Base-by-base conservation (phyloP, 2,113 vertebrate genomes). In the Hippocampus mohnikei region DNA sequence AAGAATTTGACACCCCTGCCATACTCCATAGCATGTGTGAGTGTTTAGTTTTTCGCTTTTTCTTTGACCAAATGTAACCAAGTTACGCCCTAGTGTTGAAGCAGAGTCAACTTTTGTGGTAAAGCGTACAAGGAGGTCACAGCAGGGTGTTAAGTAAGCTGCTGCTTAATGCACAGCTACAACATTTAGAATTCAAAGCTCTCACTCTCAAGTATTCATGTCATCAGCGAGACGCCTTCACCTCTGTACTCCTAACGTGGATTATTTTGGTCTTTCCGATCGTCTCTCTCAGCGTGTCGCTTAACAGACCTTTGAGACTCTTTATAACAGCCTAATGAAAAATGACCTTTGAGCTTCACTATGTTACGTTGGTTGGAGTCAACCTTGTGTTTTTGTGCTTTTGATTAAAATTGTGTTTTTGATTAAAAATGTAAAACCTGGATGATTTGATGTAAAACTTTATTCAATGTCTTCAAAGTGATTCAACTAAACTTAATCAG, bases 41-140 rank as follows among this genome's bases (percentile, higher is more conserved):
- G 63, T 50, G 20, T 65, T 55, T 8, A 50, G 50, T 72, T 70
- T 64, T 69, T 70, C 70, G 33, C 41, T 42, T 72, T 67, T 84
- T 79, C 72, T 69, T 67, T 64, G 7, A 74, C 72, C 69, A 56
- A 77, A 71, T 67, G 40, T 52, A 48, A 71, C 75, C 72, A 73
- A 67, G 33, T 71, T 81, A 70, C 66, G 59, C 67, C 46, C 5
- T 27, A 1, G 66, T 79, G 72, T 83, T 82, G 72, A 40, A 37
- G 67, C 16, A 4, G 63, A 56, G 53, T n/a, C 0, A 56, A 74
- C 48, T 74, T 81, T 84, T 75, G 71, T 84, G 84, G 85, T 86
- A 75, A 88, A 91, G 82, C 86, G 71, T 79, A 84, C 82, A 90
- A 90, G 82, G 87, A 87, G 86, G 88, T 87, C 88, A 88, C 90